Evolutionary conservation across 1,140 invertebrate genomes (phyloP).

Genomic region (Arctopsyche grandis): DNA sequence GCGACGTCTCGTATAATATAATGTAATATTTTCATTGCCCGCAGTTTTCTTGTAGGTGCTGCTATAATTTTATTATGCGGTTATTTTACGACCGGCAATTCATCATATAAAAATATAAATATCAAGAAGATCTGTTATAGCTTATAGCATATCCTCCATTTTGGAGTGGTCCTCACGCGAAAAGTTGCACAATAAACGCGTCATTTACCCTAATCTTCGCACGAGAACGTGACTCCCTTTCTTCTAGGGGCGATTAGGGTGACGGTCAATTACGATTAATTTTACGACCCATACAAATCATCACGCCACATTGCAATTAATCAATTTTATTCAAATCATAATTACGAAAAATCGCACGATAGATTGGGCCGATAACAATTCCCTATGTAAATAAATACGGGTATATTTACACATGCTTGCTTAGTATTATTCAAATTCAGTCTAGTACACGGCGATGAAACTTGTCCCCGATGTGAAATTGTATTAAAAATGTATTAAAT

Average conservation of each 20-base stretch:
- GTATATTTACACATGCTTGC: too few relatives aligned
- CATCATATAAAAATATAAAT: neutral
- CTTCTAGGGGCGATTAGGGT: conserved; percentile 34
- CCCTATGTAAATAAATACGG: neutral
- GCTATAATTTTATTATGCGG: conserved; percentile 21
- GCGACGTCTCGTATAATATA: neutral
- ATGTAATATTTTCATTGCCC: conserved; percentile 33
- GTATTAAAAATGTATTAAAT: conserved; percentile 1
- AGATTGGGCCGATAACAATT: neutral
- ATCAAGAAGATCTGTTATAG: neutral
- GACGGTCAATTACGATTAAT: conserved; percentile 20
- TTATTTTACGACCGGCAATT: conserved; percentile 14
- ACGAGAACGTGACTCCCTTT: conserved; percentile 11
- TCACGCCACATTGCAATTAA: neutral
- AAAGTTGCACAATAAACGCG: conserved; percentile 53
- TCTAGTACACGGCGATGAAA: too few relatives aligned
- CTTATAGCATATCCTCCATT: conserved; percentile 26
- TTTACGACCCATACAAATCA: neutral
- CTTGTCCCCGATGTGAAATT: too few relatives aligned
- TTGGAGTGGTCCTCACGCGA: conserved; percentile 40
- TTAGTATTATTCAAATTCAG: too few relatives aligned
- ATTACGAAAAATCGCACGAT: too few relatives aligned
- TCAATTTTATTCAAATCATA: neutral
- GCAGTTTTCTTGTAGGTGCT: conserved; percentile 7
- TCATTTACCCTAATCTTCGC: conserved; percentile 36